A percentile compares a stretch with the other conserved stretches of the same genome.
phyloP scores from a whole-genome alignment of 2,113 vertebrate genomes.

The Trinectes maculatus region DNA sequence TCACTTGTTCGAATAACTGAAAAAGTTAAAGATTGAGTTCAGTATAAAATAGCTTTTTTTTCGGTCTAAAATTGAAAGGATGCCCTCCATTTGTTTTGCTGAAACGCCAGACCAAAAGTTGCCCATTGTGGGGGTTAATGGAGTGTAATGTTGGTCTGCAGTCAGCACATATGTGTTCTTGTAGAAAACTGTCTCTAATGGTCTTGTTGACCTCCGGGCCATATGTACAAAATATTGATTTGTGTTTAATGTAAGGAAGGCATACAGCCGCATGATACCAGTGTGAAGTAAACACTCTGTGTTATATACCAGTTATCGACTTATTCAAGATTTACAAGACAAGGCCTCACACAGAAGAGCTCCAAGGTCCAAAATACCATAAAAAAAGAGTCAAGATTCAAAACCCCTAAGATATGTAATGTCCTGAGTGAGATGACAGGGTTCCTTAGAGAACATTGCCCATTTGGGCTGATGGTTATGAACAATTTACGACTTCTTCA shows the following conservation, averaged over 20 bases:
- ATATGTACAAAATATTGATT: constrained; percentile 33
- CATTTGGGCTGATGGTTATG: neutral
- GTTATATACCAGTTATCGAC: constrained; percentile 10
- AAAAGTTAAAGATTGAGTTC: neutral
- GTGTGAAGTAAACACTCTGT: neutral
- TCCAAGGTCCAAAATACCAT: neutral
- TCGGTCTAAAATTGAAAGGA: constrained; percentile 27
- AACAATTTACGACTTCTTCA: constrained; percentile 5
- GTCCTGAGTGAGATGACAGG: neutral
- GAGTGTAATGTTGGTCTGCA: constrained; percentile 41
- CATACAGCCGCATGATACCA: constrained; percentile 9
- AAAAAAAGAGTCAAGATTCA: neutral
- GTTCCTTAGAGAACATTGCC: neutral
- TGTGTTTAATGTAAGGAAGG: constrained; percentile 27
- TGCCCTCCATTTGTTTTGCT: constrained; percentile 51
- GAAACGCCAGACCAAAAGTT: constrained; percentile 31
- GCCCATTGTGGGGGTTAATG: constrained; percentile 45
- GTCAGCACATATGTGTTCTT: constrained; percentile 44
- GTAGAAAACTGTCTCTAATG: constrained; percentile 43
- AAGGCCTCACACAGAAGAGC: neutral
- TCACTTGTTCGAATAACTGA: neutral
- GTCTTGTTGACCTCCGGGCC: constrained; percentile 53
- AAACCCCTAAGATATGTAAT: neutral
- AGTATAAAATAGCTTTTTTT: neutral
- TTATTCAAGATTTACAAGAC: neutral